Evolutionary conservation across 1,140 invertebrate species (phyloP).

Genomic region (Drosophila seguyi): DNA sequence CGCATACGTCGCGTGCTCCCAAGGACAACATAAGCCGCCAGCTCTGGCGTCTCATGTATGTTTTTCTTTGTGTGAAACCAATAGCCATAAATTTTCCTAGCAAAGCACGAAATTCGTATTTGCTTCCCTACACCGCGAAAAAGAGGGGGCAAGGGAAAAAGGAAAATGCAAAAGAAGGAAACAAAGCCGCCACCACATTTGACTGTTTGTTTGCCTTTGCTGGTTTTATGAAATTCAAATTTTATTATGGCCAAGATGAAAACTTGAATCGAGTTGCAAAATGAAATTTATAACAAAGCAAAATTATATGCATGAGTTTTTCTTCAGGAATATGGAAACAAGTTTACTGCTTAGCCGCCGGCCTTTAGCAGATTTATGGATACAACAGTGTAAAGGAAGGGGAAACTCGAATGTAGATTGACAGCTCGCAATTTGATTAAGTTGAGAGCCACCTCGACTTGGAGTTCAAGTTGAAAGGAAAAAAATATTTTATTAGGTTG

Average conservation of each 20-base stretch:
- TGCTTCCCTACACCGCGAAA: conserved; percentile 43
- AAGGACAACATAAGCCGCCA: conserved; percentile 41
- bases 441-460: conserved; percentile 5
- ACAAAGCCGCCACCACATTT: conserved; percentile 35
- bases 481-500: not conserved
- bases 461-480: not conserved
- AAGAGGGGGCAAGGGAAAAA: not conserved
- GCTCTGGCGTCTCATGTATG: conserved; percentile 34
- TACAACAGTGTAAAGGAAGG: conserved; percentile 1
- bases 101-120: conserved; percentile 70
- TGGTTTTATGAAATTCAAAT: conserved; percentile 68
- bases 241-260: conserved; percentile 55
- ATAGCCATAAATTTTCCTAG: conserved; percentile 68
- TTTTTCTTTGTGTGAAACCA: conserved; percentile 40
- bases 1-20: conserved; percentile 60
- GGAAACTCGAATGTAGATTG: conserved; percentile 22
- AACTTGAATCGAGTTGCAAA: conserved; percentile 53
- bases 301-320: conserved; percentile 66
- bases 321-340: conserved; percentile 32
- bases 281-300: conserved; percentile 51
- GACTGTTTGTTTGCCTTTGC: conserved; percentile 27
- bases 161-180: conserved; percentile 14
- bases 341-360: conserved; percentile 34
- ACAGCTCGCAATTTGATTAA: conserved; percentile 11
- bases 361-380: conserved; percentile 26